These are phyloP conservation scores for Dipodomys stephensi DNA, from an alignment of 2,113 vertebrate species.

Conservation along the genomic window DNA sequence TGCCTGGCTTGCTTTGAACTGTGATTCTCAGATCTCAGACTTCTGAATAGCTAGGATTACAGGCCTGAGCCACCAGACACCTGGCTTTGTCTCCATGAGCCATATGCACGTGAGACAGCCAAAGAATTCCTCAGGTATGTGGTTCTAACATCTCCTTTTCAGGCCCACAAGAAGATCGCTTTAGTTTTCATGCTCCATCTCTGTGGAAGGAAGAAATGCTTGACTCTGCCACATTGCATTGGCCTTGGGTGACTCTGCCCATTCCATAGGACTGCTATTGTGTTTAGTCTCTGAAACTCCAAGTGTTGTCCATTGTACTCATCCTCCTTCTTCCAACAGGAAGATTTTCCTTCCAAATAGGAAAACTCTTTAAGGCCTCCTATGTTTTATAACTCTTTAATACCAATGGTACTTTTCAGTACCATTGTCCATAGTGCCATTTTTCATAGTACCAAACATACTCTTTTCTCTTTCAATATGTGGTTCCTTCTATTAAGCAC, in stretches of 20 bases:
- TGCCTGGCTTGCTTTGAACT: too few species aligned
- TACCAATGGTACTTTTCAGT: too few species aligned
- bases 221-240: not conserved
- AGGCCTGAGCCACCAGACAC: too few species aligned
- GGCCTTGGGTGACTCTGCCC: not conserved
- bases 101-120: not conserved
- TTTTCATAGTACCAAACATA: not conserved
- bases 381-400: not conserved
- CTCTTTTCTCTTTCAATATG: not conserved
- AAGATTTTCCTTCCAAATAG: not conserved
- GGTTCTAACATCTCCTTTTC: not conserved
- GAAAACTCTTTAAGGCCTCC: not conserved
- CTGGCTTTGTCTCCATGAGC: not conserved
- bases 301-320: not conserved
- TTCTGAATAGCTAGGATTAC: too few species aligned
- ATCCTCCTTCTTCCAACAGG: not conserved
- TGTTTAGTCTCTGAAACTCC: not conserved
- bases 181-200: not conserved
- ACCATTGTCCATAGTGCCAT: too few species aligned
- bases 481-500: not conserved
- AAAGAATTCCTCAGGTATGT: not conserved
- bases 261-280: not conserved
- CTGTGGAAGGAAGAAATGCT: not conserved
- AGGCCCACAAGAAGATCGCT: too few species aligned
- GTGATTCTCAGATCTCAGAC: too few species aligned